Base-by-base conservation (phyloP, 2,888 invertebrate genomes). In the Caenorhabditis sp. region DNA sequence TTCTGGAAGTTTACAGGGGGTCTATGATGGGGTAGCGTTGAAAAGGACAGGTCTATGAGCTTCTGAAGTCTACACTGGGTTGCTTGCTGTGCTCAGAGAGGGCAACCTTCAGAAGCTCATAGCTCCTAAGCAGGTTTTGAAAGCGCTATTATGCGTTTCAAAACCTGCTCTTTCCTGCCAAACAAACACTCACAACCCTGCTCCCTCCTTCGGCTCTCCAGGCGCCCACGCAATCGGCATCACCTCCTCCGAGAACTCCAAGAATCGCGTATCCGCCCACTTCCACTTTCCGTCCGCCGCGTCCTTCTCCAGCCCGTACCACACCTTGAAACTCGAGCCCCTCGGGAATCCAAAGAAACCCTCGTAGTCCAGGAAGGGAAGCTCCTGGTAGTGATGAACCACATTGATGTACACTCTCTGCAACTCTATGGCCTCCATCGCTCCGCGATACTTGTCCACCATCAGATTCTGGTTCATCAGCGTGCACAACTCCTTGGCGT, bases 281-380 rank as follows among this genome's bases (percentile, higher is more conserved):
- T 24, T 54, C 54, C 54, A 54, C 26, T 54, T 54, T 19, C 47
- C 47, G 26, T 54, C 54, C 24, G 24, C 26, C 4, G 47, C 19
- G n/a, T 31, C 58, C 31, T 58, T 58, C n/a, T 58, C 58, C 28
- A 58, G 31, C 8, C 58, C 58, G n/a, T 47, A 26, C 44, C 44
- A 47, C 2, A 26, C n/a, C 41, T 35, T 44, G n/a, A n/a, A n/a
- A n/a, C n/a, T n/a, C n/a, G n/a, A n/a, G n/a, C n/a, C n/a, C n/a
- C n/a, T n/a, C n/a, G 19, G 3, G 24, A 24, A 26, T 26, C 24
- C 24, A n/a, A 16, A 44, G 44, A 44, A 44, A 14, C 44, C 44
- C 10, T 16, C n/a, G n/a, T n/a, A n/a, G n/a, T n/a, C n/a, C n/a
- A n/a, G n/a, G n/a, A n/a, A n/a, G n/a, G n/a, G n/a, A n/a, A n/a